These are phyloP conservation scores for Strigamia maritima DNA, from an alignment of 2,888 invertebrate genomes.

Conservation along the genomic window DNA sequence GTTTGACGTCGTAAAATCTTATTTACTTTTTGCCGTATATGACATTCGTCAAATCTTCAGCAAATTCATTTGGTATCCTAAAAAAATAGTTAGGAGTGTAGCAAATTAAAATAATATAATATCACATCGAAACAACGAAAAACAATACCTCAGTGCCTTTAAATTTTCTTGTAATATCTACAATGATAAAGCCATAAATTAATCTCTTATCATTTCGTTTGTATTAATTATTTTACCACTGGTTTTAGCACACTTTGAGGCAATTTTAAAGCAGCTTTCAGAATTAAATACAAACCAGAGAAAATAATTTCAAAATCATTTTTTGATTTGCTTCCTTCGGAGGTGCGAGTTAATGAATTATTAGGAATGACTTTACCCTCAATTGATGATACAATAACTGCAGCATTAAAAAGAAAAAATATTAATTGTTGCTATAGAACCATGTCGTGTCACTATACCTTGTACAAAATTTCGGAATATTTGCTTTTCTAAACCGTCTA, in stretches of 20 bases:
- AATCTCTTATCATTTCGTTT: not conserved
- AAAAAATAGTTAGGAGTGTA: not conserved
- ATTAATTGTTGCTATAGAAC: too few species aligned
- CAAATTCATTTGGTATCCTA: not conserved
- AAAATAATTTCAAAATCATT: conserved; percentile 15
- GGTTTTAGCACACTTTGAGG: conserved; percentile 3
- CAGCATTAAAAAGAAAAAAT: not conserved
- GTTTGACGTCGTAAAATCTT: too few species aligned
- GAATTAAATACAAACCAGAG: not conserved
- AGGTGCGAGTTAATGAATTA: not conserved
- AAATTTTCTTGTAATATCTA: not conserved
- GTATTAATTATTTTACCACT: not conserved
- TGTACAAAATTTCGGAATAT: not conserved
- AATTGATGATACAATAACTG: not conserved
- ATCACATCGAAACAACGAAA: not conserved
- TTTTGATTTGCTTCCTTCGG: not conserved
- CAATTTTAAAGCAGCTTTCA: not conserved
- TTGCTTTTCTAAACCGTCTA: not conserved
- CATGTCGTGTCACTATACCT: not conserved
- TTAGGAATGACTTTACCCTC: conserved; percentile 11
- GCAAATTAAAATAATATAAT: too few species aligned
- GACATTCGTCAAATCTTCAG: not conserved
- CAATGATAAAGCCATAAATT: not conserved
- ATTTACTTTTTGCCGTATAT: not conserved
- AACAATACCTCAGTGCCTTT: not conserved